Percentiles rank a stretch among this genome's conserved stretches.
phyloP scores from a whole-genome alignment of 1,140 invertebrate genomes.

The Microplitis demolitor region DNA sequence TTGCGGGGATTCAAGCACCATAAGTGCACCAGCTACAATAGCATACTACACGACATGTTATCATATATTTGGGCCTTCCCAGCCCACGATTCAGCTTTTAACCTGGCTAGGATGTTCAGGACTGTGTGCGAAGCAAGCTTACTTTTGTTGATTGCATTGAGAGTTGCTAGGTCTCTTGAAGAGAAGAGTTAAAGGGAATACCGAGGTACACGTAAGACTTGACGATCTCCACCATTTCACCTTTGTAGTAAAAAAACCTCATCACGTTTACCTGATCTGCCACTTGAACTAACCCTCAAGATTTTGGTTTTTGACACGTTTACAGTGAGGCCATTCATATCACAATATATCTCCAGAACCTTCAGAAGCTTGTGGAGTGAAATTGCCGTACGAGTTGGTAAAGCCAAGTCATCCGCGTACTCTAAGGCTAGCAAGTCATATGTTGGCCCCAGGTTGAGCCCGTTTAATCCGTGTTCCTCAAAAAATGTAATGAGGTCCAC shows the following conservation, averaged over 20 bases:
- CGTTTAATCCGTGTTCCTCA: background rate
- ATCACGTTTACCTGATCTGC: constrained; percentile 2
- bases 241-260: constrained; percentile 13
- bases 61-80: constrained; percentile 11
- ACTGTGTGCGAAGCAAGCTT: constrained; percentile 8
- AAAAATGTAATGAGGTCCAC: background rate
- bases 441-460: background rate
- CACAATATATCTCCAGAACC: constrained; percentile 17
- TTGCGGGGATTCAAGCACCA: no score
- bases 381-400: background rate
- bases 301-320: constrained; percentile 31
- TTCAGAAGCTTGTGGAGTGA: constrained; percentile 11
- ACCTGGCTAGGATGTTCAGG: background rate
- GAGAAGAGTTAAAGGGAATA: constrained; percentile 4
- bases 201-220: constrained; percentile 27
- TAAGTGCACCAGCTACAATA: no score
- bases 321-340: constrained; percentile 12
- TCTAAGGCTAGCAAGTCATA: constrained; percentile 17
- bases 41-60: no score
- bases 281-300: constrained; percentile 20
- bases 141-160: background rate
- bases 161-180: background rate
- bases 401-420: constrained; percentile 30
- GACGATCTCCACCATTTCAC: constrained; percentile 18
- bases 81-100: constrained; percentile 20